Base-by-base conservation (phyloP, 2,113 vertebrate genomes). In the Centropristis striata region DNA sequence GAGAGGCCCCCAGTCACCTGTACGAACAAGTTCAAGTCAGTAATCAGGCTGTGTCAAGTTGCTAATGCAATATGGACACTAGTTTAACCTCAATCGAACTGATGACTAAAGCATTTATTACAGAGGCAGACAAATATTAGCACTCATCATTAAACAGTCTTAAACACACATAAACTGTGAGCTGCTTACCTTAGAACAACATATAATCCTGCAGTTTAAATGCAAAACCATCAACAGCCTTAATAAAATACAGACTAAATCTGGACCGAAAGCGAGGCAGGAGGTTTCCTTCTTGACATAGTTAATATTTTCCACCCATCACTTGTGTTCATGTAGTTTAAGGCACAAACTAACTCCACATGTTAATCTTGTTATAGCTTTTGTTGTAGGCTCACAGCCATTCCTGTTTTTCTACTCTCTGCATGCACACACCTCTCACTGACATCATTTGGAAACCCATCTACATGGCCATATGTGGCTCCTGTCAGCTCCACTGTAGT, bases 1-100 rank as follows among this genome's bases (percentile, higher is more conserved):
- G 97, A 98, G 46, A 99, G 93, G 13, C 98, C 98, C 7, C 97
- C 98, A 44, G 97, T 97, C 69, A 98, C 97, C 98, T 99, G 91
- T 90, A 78, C 68, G 37, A 1, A 82, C 11, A 58, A 46, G 27
- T 57, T 49, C 20, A 18, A 23, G 20, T 76, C 49, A 84, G 37
- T 12, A 51, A 20, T 69, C 7, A 49, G n/a, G 7, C n/a, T 66
- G 21, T 4, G 7, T 55, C 7, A 50, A 58, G 20, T 49, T 64
- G 36, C 18, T 23, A 13, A 5, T 37, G 2, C 8, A 41, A 65
- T 59, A 36, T 16, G 8, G 20, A 32, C 42, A 41, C 5, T 4
- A n/a, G 20, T 36, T 55, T 11, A 15, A 58, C 42, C 5, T 5
- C 0, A 1, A 18, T 42, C 36, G 27, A 27, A 64, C 15, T 12